Evolutionary conservation across 2,797 vertebrate genomes (phyloP).

Genomic region (Mus spretus): DNA sequence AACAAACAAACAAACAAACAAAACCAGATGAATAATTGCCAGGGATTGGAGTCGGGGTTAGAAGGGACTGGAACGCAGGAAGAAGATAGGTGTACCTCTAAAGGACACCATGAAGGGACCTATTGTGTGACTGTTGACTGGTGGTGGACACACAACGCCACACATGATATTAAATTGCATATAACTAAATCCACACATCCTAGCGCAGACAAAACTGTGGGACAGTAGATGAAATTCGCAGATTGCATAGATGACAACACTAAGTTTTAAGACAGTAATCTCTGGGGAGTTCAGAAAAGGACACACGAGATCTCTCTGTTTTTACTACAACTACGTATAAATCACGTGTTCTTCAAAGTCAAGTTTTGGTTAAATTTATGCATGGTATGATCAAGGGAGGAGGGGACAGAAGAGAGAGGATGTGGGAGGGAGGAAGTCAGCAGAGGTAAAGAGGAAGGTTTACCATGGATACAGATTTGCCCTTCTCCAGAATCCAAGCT

Average conservation of each 20-base stretch:
- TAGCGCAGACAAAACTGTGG: background rate
- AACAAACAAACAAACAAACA: background rate
- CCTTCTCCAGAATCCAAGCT: constrained; percentile 28
- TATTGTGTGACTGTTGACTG: background rate
- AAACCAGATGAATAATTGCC: background rate
- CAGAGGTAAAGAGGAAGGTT: background rate
- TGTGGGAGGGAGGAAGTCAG: background rate
- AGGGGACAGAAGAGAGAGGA: background rate
- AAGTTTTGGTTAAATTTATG: background rate
- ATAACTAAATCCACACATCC: constrained; percentile 17
- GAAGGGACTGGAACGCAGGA: no score
- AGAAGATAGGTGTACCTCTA: background rate
- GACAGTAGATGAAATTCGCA: background rate
- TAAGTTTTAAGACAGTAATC: background rate
- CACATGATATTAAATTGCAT: background rate
- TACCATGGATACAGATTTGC: background rate
- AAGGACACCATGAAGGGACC: background rate
- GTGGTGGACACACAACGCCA: background rate
- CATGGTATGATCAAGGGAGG: background rate
- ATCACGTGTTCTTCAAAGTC: constrained; percentile 30
- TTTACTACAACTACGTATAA: constrained; percentile 13
- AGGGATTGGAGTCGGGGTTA: background rate
- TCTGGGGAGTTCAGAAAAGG: background rate
- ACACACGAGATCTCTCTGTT: background rate
- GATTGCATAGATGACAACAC: background rate